Conservation (phyloP, 2,888 invertebrate genomes). For the Limnephilus rhombicus region DNA sequence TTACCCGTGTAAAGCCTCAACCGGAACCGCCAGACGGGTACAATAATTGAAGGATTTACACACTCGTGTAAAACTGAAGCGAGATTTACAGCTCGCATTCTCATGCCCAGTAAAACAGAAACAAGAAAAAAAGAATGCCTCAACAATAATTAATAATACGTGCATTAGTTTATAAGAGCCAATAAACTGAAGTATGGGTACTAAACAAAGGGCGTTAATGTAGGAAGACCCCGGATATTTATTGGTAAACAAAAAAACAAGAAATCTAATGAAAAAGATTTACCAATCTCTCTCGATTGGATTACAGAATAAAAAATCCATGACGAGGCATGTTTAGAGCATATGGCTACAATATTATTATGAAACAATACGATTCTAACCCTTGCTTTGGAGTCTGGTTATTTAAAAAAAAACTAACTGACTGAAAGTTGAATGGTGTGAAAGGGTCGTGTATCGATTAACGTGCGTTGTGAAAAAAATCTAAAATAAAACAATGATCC, state of each 20-base stretch:
- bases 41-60: constrained; percentile 14
- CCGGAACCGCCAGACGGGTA: background rate
- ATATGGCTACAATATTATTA: constrained; percentile 47
- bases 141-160: constrained; percentile 34
- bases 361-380: constrained; percentile 55
- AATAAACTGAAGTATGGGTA: constrained; percentile 29
- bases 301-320: constrained; percentile 43
- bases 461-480: background rate
- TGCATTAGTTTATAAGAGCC: constrained; percentile 44
- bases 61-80: constrained; percentile 14
- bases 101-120: constrained; percentile 21
- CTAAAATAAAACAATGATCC: background rate
- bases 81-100: constrained; percentile 28
- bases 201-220: constrained; percentile 46
- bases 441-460: constrained; percentile 35
- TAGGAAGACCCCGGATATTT: constrained; percentile 48
- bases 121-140: background rate
- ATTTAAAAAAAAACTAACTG: constrained; percentile 42
- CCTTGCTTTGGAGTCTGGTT: constrained; percentile 39
- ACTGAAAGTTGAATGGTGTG: constrained; percentile 50
- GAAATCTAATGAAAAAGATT: constrained; percentile 44
- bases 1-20: background rate
- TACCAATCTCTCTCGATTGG: constrained; percentile 49
- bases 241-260: constrained; percentile 47
- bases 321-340: constrained; percentile 38